Conservation (phyloP, 2,888 invertebrate species). For the Danaus chrysippus region DNA sequence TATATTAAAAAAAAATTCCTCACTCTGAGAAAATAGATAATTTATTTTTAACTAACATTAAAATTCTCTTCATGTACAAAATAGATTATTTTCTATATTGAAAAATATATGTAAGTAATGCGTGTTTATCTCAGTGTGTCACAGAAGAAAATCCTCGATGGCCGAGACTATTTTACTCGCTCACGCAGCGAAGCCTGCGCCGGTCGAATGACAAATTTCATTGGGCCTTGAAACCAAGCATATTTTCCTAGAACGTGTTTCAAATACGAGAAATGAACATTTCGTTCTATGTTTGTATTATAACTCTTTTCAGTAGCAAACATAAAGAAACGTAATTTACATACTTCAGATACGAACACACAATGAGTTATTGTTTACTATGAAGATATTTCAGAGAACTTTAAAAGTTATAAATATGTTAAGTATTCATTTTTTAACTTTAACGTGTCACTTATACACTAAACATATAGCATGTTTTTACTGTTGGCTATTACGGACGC, state of each 20-base stretch:
- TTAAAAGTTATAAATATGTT: too few relatives aligned
- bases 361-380: background rate
- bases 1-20: background rate
- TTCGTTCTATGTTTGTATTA: constrained; percentile 17
- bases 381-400: background rate
- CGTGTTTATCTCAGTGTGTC: constrained; percentile 47
- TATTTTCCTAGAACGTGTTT: constrained; percentile 75
- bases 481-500: background rate
- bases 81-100: too few relatives aligned
- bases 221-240: constrained; percentile 62
- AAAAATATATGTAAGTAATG: background rate
- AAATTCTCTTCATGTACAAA: background rate
- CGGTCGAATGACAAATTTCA: constrained; percentile 74
- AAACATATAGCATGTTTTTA: too few relatives aligned
- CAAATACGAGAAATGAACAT: constrained; percentile 49
- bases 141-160: constrained; percentile 62
- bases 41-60: background rate
- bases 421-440: too few relatives aligned
- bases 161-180: constrained; percentile 50
- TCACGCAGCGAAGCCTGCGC: constrained; percentile 44
- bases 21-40: background rate
- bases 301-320: background rate
- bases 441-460: too few relatives aligned
- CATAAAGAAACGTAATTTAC: background rate
- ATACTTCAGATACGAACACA: background rate